Base-by-base conservation (phyloP, 2,888 invertebrate species). In the Brassicogethes aeneus region DNA sequence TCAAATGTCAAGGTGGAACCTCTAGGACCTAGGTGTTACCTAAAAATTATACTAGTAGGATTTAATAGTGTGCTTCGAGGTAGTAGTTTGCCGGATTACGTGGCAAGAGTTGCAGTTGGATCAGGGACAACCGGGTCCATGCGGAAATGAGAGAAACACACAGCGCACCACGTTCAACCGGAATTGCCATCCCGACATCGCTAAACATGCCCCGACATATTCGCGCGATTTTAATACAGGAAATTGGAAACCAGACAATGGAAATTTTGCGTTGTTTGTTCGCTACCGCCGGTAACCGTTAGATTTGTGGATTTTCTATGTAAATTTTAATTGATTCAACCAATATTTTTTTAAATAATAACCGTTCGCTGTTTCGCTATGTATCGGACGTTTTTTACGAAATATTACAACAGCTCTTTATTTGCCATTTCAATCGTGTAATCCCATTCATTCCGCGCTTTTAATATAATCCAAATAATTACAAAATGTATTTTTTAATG, bases 181-280 rank as follows among this genome's bases (percentile, higher is more conserved):
- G 55, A 54, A 56, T 53, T 51, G 48, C 52, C 48, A 52, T 44
- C 49, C 54, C 47, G 40, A 42, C 38, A 42, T 44, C 38, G 42
- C 50, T 44, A 44, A 52, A 51, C 47, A 51, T 42, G 43, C 42
- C 39, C 40, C 45, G 44, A 43, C 45, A 48, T 47, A 52, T 52
- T 47, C 51, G 46, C 44, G 45, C 48, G 51, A 53, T 44, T 51
- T 50, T 41, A 46, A 60, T 54, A 52, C 59, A 58, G 62, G 63
- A 63, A 62, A 63, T 63, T 64, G 62, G 60, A 64, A 63, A 63
- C 60, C 59, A 54, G 60, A 59, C 57, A 59, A 59, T 59, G 57
- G 55, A 60, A 56, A 57, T 56, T 56, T 42, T 38, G 40, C 39
- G 40, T 41, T 42, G 32, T 32, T 32, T 32, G 43, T 47, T 43